Base-by-base conservation (phyloP, 2,113 vertebrate genomes). In the Cromileptes altivelis region DNA sequence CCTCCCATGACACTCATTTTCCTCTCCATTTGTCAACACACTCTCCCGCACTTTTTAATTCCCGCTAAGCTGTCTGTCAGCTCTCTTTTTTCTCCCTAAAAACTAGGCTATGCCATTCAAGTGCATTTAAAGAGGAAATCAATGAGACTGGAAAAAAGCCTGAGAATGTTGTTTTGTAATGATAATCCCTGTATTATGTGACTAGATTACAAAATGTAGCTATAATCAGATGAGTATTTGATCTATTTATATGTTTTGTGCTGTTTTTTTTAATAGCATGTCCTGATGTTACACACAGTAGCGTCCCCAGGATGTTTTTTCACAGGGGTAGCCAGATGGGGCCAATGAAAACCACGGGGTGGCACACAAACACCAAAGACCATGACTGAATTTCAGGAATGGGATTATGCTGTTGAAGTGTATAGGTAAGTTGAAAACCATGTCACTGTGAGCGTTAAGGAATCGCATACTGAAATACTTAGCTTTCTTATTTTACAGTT, bases 41-140 rank as follows among this genome's bases (percentile, higher is more conserved):
- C 56, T 56, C 57, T 30, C 33, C n/a, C 60, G 18, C 69, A 56
- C 78, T 62, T 78, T 90, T 80, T 85, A 85, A 87, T 88, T 89
- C 65, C 78, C 1, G 47, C 80, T 80, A 78, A 90, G 27, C 42
- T 77, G 82, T 60, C 63, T 85, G 70, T 84, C 70, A 63, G 70
- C 61, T 21, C 23, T 49, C 3, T 42, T 52, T 61, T 78, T 21
- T 25, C 27, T 2, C 1, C 13, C 70, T 19, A 67, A 72, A 86
- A 85, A 68, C 69, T 63, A 80, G 71, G 52, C 75, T 72, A 12
- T 19, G 37, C 12, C 25, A 50, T 70, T 73, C 60, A 62, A 72
- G 23, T 12, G 30, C 70, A 55, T 78, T 73, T 70, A 62, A 68
- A 87, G 50, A 57, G 65, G 45, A 69, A 55, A 50, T 73, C 65